Base-by-base conservation (phyloP, 2,797 vertebrate genomes). In the Tangara arthus region DNA sequence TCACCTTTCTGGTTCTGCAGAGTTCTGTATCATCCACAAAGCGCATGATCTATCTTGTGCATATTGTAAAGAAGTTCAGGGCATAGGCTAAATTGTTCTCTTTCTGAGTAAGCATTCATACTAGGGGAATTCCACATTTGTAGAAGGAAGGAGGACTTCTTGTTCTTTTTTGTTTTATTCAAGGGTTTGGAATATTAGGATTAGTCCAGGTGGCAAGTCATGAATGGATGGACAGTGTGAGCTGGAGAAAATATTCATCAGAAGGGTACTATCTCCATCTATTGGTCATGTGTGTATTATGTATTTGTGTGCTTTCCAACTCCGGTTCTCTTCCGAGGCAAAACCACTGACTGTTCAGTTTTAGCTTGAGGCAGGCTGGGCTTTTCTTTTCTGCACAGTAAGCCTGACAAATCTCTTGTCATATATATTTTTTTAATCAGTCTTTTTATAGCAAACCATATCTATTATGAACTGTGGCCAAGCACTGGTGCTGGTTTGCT, bases 261-360 rank as follows among this genome's bases (percentile, higher is more conserved):
- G 80, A 90, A 93, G 93, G 80, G 75, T 94, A 73, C 88, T 91
- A 83, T 90, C 91, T 92, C 96, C 94, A 96, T 95, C 96, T 96
- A 2, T 92, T 89, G 90, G 93, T 92, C 71, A n/a, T 77, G 77
- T 92, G 66, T 92, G 69, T 55, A 32, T 82, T 71, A 41, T 34
- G 18, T 89, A 76, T 82, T 79, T 49, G 63, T 92, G 73, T 92
- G 77, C 78, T 91, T 94, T 86, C 81, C 65, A 46, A 1, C 20
- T 70, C 47, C 35, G 60, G 19, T 73, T 91, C 77, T 85, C 34
- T 66, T 94, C 46, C 2, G 3, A 71, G 80, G 56, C 61, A 88
- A 81, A 94, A 57, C 57, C 59, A 68, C 28, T 17, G 28, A 35
- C 44, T 20, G 39, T 64, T 34, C 57, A 81, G 65, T 78, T 87